Evolutionary conservation across 2,797 vertebrate genomes (phyloP).

Genomic region (Manis crassicaudata): DNA sequence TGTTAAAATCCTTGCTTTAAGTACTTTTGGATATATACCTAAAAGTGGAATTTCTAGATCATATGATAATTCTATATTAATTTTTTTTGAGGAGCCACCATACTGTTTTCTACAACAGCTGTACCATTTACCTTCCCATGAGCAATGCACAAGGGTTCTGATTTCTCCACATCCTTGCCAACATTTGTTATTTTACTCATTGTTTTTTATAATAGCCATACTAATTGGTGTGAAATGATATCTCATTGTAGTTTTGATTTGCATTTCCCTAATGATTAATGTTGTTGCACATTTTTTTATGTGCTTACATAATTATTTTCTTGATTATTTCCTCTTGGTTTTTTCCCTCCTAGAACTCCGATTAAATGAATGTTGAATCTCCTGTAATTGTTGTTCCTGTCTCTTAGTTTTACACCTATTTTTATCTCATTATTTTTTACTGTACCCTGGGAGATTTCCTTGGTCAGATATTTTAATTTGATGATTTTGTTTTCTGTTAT

Average conservation of each 20-base stretch:
- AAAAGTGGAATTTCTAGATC: neutral
- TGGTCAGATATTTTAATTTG: slow-evolving; percentile 60
- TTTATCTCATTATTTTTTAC: slow-evolving; percentile 58
- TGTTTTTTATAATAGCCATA: neutral
- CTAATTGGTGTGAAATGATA: neutral
- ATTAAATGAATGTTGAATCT: slow-evolving; percentile 37
- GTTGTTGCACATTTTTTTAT: neutral
- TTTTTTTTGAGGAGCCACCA: neutral
- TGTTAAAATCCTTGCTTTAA: neutral
- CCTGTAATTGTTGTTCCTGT: neutral
- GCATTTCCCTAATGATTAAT: neutral
- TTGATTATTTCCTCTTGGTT: neutral
- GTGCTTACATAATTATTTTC: neutral
- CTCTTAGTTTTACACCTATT: slow-evolving; percentile 33
- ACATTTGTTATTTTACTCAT: neutral
- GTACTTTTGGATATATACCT: neutral
- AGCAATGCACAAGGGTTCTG: neutral
- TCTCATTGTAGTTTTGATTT: slow-evolving; percentile 20
- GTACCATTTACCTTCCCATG: neutral
- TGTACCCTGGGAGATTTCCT: slow-evolving; percentile 47
- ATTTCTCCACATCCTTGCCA: neutral
- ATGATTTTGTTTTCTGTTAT: slow-evolving; percentile 57
- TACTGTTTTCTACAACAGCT: neutral
- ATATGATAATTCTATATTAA: neutral
- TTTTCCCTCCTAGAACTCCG: slow-evolving; percentile 10